Base-by-base conservation (phyloP, 1,140 invertebrate genomes). In the Cydia amplana region DNA sequence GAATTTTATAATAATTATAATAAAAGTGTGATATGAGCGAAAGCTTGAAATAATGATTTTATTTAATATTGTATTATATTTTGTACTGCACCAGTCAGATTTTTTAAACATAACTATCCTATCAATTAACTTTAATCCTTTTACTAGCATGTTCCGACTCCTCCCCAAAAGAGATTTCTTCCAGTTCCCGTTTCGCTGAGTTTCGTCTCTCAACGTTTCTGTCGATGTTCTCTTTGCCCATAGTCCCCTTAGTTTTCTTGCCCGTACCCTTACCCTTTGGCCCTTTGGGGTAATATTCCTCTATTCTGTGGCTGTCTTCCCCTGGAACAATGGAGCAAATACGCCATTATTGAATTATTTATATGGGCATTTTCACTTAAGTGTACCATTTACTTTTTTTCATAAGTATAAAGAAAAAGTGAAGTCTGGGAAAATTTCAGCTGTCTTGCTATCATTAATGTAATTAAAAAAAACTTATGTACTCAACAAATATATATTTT, bases 271-370 rank as follows among this genome's bases (percentile, higher is more conserved):
- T 88, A 2, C 83, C 83, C 75, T 90, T 73, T 12, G 14, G 20
- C 16, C 40, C 74, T 36, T 76, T 80, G 0, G 76, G 23, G 40
- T 90, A 91, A 80, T 91, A 91, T 67, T 91, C 90, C 1, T 90
- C 84, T 4, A 91, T 85, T 76, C 87, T 90, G 74, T 87, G 85
- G 49, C 83, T 83, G 25, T 79, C 70, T 73, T 88, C 87, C 0
- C 87, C 87, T 70, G 65, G 0, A 70, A 43, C 0, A n/a, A 51
- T 18, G 5, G 25, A 49, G 16, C 16, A 9, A 49, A 16, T 9
- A 14, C 46, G 14, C 4, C 36, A 40, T 40, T 1, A 25, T 25
- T 25, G 25, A 25, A 25, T n/a, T n/a, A n/a, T n/a, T n/a, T n/a
- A n/a, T n/a, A n/a, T n/a, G n/a, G n/a, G n/a, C n/a, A n/a, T n/a